Evolutionary conservation across 2,797 vertebrate species (phyloP), one percentile per base, ranked within the genome.

Genomic region (Lepilemur ruficaudatus): DNA sequence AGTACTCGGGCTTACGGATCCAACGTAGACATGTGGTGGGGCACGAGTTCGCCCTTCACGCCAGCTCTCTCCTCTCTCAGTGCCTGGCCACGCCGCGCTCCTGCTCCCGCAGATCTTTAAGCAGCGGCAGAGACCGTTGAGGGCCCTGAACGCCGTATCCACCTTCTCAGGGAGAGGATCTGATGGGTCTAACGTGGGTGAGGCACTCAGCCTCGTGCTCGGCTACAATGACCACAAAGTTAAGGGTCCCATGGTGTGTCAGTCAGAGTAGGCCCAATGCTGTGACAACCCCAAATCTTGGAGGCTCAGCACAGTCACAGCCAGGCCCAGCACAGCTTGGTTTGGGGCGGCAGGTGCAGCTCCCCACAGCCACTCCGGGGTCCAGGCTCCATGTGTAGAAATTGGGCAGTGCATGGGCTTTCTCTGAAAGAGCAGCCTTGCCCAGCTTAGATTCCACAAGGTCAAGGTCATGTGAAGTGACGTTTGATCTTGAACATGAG

Each of bases 211-310:
- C 4, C 25, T 43, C 5, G 5, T 18, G 67, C 14, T 14, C 35
- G 69, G 22, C 7, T 32, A 57, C 28, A 1, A 46, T 57, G 81
- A 55, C 10, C 52, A 22, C 2, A 57, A 52, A 57, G 38, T n/a
- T 15, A 10, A 14, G 61, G 7, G 32, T n/a, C 3, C 41, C 1
- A 0, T 9, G 2, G 59, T 22, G 10, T 41, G 76, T 22, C 10
- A 13, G 22, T 35, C 13, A 0, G 11, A 15, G 38, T 25, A 38
- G 32, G 15, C 25, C 55, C 55, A 48, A 46, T 41, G 65, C n/a
- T 4, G 3, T 55, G 55, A 48, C 0, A 25, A 10, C 25, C 25
- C 2, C 5, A 61, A 4, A n/a, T 91, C 69, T 65, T n/a, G 41
- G 63, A 41, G 83, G 72, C 28, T 73, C 30, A 23, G 7, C n/a